A percentile compares a stretch with the other conserved stretches of the same genome.
Conservation (phyloP, 2,888 invertebrate species). For the Lacanobia oleracea region DNA sequence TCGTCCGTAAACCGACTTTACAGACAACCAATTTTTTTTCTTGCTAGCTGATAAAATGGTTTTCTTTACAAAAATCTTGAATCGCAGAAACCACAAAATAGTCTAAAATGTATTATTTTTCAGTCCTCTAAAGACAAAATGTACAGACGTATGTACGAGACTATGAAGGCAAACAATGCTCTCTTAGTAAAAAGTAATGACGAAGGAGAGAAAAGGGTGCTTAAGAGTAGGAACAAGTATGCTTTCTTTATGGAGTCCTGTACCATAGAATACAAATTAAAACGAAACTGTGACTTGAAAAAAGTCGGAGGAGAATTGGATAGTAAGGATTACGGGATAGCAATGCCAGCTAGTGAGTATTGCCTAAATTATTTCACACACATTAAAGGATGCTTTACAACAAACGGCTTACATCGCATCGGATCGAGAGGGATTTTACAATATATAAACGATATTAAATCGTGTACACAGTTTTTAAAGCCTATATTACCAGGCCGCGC, state of each 20-base stretch:
- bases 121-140: conserved; percentile 95
- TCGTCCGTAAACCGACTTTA: too few relatives aligned
- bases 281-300: conserved; percentile 94
- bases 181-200: conserved; percentile 95
- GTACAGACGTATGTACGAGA: conserved; percentile 97
- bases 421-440: too few relatives aligned
- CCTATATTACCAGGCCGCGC: too few relatives aligned
- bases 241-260: conserved; percentile 99
- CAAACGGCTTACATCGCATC: too few relatives aligned
- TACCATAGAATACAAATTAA: conserved; percentile 97
- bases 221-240: conserved; percentile 90
- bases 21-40: too few relatives aligned
- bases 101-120: conserved; percentile 51
- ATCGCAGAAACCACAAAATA: not conserved
- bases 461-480: too few relatives aligned
- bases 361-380: not conserved
- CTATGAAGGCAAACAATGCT: conserved; percentile 95
- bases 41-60: not conserved
- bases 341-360: conserved; percentile 94
- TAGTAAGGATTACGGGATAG: conserved; percentile 96
- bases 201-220: conserved; percentile 96
- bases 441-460: too few relatives aligned
- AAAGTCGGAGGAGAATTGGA: conserved; percentile 96
- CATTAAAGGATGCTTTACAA: too few relatives aligned
- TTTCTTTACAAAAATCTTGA: not conserved